Evolutionary conservation across 2,113 vertebrate genomes (phyloP), one percentile per base, ranked within the genome.

Genomic region (Promerops cafer): DNA sequence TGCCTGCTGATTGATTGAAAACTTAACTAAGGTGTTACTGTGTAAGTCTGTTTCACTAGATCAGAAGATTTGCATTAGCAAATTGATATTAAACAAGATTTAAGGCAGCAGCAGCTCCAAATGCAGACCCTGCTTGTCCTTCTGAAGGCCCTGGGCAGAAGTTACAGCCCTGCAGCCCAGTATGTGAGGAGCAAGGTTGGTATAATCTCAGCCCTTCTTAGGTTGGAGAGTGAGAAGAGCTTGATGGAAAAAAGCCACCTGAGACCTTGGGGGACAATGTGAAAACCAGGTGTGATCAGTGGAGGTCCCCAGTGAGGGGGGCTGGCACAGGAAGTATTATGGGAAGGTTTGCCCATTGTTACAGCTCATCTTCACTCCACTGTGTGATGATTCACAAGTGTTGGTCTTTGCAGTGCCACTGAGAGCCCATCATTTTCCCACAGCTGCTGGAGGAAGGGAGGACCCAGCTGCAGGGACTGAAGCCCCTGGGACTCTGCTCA

Each of bases 281-380:
- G 45, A 42, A 47, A 60, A 26, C 2, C 80, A 33, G 11, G 6
- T 24, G 42, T 39, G 44, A 17, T 45, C 30, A 12, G 21, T 20
- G 85, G 27, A 57, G 35, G 20, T 61, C 6, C 13, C 35, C 42
- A 57, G 31, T 0, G 2, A 49, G 31, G 24, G 12, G 7, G 27
- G 30, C 45, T 84, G 50, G n/a, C 45, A 3, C 2, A 1, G 50
- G 24, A 31, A 26, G 8, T 2, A 0, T 3, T 6, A 1, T 5
- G 40, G 37, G 37, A 50, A 57, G 35, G 28, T 70, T 74, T 89
- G 52, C 47, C n/a, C 10, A 1, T 16, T 11, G 24, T 40, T 16
- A 5, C 0, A 0, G 0, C n/a, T 93, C n/a, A 5, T 77, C 69
- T 57, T 40, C 47, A n/a, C 15, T 39, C 8, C 13, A 1, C 16